Evolutionary conservation across 2,888 invertebrate genomes (phyloP), one percentile per base, ranked within the genome.

Genomic region (Ichneumoninae sp.): DNA sequence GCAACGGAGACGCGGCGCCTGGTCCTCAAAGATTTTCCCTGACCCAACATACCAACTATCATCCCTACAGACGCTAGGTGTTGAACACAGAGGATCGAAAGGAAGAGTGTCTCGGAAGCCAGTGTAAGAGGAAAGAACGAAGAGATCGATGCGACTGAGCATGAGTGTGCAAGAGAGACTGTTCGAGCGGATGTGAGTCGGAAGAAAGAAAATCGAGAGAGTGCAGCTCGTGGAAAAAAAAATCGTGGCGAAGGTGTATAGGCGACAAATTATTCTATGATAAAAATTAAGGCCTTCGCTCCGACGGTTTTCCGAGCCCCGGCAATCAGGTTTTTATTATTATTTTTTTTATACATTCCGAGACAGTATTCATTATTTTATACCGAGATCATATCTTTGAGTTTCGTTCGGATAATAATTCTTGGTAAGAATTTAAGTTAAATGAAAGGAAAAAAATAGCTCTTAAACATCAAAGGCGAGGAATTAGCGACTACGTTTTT

Each of bases 21-120:
- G 95, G 95, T 91, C 95, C 95, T 81, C 94, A 94, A 91, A 92
- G 95, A 85, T 94, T 94, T 85, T 94, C 94, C 90, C 92, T 94
- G 82, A 91, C 91, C 88, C 94, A 93, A 87, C 92, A 94, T 85
- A 93, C 93, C 85, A 94, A 94, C 89, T 95, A 94, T 91, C 95
- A 95, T 91, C 95, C 95, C 74, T 95, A 95, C 91, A 93, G 95
- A 91, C 94, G 95, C 84, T 94, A 92, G 88, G 88, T 57, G 81
- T 86, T 85, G 81, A 87, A 80, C 54, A 70, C 87, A 81, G 86
- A 80, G 84, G 77, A 65, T 83, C 81, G 57, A 81, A 80, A 60
- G 81, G 73, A 44, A 54, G 57, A 82, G 33, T 76, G 33, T 13
- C n/a, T 52, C 65, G 36, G 63, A 66, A 57, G 44, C 65, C 33